Percentiles rank a stretch among this genome's conserved stretches.
Evolutionary conservation across 2,113 vertebrate genomes (phyloP).

Genomic region (Chauna torquata): DNA sequence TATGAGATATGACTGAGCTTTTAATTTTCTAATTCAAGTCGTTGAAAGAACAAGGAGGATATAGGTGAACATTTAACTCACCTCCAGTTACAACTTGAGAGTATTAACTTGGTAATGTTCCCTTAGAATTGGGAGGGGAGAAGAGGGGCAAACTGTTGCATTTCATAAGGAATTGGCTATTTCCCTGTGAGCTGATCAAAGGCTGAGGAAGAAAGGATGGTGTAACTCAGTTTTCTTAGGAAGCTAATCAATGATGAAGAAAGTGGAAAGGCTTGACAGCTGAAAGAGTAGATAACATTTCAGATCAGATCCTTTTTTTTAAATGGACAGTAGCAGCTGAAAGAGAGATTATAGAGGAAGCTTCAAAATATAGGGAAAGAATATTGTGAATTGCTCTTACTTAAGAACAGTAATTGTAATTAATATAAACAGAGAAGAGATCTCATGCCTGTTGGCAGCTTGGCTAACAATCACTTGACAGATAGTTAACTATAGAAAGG

Average conservation of each 20-base stretch:
- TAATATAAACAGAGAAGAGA: background rate
- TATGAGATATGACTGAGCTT: background rate
- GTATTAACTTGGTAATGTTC: background rate
- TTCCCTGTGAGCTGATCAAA: background rate
- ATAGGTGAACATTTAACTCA: background rate
- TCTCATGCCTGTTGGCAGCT: background rate
- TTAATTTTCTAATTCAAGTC: constrained; percentile 13
- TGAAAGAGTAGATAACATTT: background rate
- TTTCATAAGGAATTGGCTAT: background rate
- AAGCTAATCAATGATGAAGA: background rate
- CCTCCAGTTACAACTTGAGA: background rate
- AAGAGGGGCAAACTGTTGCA: background rate
- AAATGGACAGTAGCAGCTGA: background rate
- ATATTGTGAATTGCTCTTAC: background rate
- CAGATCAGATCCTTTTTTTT: background rate
- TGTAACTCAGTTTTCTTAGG: background rate
- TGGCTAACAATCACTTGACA: constrained; percentile 42
- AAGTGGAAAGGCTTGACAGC: background rate
- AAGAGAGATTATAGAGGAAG: background rate
- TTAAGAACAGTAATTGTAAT: background rate
- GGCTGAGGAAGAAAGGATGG: background rate
- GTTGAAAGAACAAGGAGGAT: background rate
- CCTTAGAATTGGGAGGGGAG: background rate
- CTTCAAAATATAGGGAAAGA: background rate
- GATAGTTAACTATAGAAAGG: constrained; percentile 51